A percentile compares a stretch with the other conserved stretches of the same genome.
phyloP scores from a whole-genome alignment of 2,888 invertebrate species.

The Megalurothrips usitatus region DNA sequence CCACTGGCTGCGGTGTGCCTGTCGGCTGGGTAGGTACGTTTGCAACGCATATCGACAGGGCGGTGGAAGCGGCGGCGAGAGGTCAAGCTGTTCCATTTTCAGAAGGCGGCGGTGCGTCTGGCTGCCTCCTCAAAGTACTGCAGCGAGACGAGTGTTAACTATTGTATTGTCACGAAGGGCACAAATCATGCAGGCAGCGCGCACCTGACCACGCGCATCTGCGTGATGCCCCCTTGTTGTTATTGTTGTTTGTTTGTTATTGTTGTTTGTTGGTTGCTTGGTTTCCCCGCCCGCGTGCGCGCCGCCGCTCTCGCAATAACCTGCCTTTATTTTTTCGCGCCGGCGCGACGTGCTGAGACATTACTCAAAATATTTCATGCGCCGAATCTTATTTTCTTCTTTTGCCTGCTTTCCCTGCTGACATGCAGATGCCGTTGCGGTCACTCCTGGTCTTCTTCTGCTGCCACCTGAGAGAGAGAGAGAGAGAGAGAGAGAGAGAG shows the following conservation, averaged over 20 bases:
- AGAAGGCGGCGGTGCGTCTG: background rate
- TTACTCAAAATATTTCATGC: too few relatives aligned
- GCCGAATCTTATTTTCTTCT: too few relatives aligned
- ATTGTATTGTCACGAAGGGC: conserved; percentile 16
- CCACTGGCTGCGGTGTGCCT: too few relatives aligned
- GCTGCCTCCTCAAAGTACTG: background rate
- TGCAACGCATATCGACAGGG: too few relatives aligned
- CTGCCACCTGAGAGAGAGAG: background rate
- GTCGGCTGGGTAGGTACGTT: too few relatives aligned
- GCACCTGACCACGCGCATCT: background rate
- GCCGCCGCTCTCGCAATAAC: too few relatives aligned
- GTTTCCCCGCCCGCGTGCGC: background rate
- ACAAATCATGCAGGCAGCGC: conserved; percentile 3
- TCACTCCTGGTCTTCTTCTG: too few relatives aligned
- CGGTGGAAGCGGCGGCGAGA: too few relatives aligned
- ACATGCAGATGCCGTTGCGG: background rate
- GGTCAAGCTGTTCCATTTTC: too few relatives aligned
- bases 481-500: background rate
- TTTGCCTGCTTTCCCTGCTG: background rate
- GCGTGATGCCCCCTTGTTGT: background rate
- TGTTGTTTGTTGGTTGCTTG: background rate
- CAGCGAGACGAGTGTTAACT: conserved; percentile 19
- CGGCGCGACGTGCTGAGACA: too few relatives aligned
- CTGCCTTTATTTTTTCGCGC: too few relatives aligned
- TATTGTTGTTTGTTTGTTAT: background rate